Percentiles rank a stretch among this genome's conserved stretches.
Evolutionary conservation across 2,888 invertebrate genomes (phyloP).

Genomic region (Limnephilus auricula): DNA sequence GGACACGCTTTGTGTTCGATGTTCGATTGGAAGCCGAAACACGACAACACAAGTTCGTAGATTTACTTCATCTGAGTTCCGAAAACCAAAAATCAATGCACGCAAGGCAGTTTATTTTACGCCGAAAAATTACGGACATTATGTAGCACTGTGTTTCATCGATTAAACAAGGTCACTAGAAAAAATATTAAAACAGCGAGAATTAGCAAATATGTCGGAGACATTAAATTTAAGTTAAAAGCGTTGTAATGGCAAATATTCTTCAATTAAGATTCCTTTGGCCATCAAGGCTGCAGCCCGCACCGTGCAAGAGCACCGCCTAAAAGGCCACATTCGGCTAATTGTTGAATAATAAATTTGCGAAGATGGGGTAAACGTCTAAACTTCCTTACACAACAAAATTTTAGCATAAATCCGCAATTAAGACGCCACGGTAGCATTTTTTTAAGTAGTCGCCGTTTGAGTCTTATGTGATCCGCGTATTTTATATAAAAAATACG

Average conservation of each 20-base stretch:
- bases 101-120: no score
- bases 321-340: conserved; percentile 37
- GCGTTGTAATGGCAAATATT: background rate
- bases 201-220: background rate
- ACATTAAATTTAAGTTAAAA: background rate
- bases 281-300: background rate
- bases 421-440: conserved; percentile 36
- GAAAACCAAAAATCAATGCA: background rate
- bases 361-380: conserved; percentile 19
- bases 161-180: background rate
- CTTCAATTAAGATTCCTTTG: background rate
- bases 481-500: conserved; percentile 19
- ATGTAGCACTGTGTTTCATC: background rate
- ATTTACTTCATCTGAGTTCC: background rate
- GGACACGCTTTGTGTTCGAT: conserved; percentile 2
- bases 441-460: background rate
- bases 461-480: background rate
- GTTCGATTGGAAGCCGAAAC: background rate
- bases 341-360: conserved; percentile 33
- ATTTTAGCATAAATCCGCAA: conserved; percentile 35
- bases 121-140: no score
- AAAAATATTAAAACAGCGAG: no score
- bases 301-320: background rate
- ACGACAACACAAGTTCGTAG: background rate
- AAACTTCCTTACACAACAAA: conserved; percentile 37